Conservation (phyloP, 2,797 vertebrate species). For the Siniperca obscura region DNA sequence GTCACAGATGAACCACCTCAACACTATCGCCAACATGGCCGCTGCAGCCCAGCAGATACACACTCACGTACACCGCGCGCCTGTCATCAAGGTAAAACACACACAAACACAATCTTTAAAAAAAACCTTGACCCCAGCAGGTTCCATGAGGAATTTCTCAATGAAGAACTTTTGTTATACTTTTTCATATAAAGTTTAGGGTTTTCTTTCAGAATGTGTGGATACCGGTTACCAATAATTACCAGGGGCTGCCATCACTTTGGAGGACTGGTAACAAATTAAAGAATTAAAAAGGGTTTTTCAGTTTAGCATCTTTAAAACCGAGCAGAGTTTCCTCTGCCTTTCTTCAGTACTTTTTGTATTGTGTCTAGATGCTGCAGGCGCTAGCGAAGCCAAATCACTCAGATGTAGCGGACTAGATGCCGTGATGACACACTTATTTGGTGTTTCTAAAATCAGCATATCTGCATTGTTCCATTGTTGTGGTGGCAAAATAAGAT, state of each 20-base stretch:
- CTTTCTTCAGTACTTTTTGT: neutral
- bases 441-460: too few relatives aligned
- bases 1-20: constrained; percentile 99
- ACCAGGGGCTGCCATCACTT: neutral
- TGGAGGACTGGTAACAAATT: neutral
- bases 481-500: neutral
- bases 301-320: too few relatives aligned
- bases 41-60: constrained; percentile 95
- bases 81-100: constrained; percentile 93
- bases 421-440: too few relatives aligned
- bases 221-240: too few relatives aligned
- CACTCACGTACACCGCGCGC: constrained; percentile 83
- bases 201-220: neutral
- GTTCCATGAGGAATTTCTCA: constrained; percentile 44
- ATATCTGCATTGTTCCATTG: neutral
- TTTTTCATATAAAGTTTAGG: neutral
- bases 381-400: too few relatives aligned
- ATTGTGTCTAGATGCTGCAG: too few relatives aligned
- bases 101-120: neutral
- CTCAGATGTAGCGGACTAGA: neutral
- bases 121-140: neutral
- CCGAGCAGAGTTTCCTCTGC: too few relatives aligned
- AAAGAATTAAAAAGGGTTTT: too few relatives aligned
- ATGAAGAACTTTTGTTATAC: neutral
- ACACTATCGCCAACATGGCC: constrained; percentile 96